A percentile compares a stretch with the other conserved stretches of the same genome.
phyloP scores from a whole-genome alignment of 53 echinoderm and acorn worm species.

The Hippasteria phrygiana region DNA sequence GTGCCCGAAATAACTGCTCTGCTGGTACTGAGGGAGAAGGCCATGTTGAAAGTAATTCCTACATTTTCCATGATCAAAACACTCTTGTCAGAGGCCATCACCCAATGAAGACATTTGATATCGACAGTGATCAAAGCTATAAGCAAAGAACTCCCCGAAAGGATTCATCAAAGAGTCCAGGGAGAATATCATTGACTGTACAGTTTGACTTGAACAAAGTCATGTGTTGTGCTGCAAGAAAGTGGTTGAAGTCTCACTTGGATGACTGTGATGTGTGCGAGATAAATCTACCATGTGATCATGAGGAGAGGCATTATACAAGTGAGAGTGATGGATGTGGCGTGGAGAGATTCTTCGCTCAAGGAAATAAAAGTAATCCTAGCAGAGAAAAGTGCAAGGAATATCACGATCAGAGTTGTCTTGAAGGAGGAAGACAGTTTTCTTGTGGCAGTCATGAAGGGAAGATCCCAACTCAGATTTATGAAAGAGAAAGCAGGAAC shows the following conservation, averaged over 20 bases:
- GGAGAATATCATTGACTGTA: slow-evolving; percentile 26
- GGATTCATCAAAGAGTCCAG: not conserved
- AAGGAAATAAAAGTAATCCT: not conserved
- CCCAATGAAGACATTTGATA: not conserved
- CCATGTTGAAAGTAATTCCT: not conserved
- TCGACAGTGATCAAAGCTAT: slow-evolving; percentile 26
- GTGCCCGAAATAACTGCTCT: not conserved
- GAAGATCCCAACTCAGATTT: not conserved
- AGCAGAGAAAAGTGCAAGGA: not conserved
- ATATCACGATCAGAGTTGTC: not conserved
- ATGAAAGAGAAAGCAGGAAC: not conserved
- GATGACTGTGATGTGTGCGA: slow-evolving; percentile 52
- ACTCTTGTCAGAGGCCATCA: not conserved
- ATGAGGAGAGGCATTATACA: not conserved
- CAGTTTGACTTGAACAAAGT: slow-evolving; percentile 48
- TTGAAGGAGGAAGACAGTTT: no score
- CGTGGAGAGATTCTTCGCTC: not conserved
- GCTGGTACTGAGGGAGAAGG: not conserved
- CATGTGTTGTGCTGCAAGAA: slow-evolving; percentile 47
- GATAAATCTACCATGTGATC: slow-evolving; percentile 9
- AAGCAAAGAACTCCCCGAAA: not conserved
- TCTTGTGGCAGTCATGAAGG: not conserved
- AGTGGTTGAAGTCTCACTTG: slow-evolving; percentile 40
- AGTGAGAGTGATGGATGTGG: not conserved
- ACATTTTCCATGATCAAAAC: not conserved